Conservation (phyloP, 2,888 invertebrate genomes). For the Chloromyia formosa region DNA sequence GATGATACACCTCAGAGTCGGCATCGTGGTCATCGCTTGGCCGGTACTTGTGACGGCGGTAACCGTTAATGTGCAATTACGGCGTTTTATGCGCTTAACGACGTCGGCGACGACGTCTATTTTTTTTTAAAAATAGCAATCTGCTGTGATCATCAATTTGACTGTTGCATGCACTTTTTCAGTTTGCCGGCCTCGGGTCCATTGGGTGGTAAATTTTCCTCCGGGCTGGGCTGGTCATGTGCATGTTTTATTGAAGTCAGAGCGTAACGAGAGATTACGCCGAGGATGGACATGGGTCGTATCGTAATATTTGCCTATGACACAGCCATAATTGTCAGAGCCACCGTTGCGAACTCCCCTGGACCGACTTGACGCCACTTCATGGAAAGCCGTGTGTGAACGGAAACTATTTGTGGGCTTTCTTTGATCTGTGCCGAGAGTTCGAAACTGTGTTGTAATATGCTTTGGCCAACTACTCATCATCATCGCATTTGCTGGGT, state of each 20-base stretch:
- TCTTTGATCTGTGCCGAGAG: constrained; percentile 6
- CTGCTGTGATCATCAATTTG: neutral
- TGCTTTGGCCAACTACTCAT: neutral
- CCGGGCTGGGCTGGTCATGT: neutral
- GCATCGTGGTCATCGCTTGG: neutral
- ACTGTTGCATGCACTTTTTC: neutral
- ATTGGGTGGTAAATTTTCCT: neutral
- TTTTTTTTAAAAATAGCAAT: neutral
- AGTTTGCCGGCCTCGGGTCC: neutral
- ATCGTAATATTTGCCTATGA: constrained; percentile 16
- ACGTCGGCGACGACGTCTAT: constrained; percentile 5
- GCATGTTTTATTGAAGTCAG: neutral
- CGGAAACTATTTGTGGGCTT: constrained; percentile 19
- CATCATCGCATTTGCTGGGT: no score
- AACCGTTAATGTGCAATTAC: constrained; percentile 33
- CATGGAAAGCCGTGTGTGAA: constrained; percentile 23
- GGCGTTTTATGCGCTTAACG: constrained; percentile 22
- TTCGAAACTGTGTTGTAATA: constrained; percentile 10
- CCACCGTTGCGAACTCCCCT: neutral
- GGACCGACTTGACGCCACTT: constrained; percentile 28
- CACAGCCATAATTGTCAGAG: neutral
- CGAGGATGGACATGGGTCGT: no score
- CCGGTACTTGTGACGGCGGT: constrained; percentile 8
- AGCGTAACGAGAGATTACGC: neutral
- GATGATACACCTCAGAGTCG: no score